Conservation (phyloP, 2,797 vertebrate genomes). For the Rhinoraja longicauda region DNA sequence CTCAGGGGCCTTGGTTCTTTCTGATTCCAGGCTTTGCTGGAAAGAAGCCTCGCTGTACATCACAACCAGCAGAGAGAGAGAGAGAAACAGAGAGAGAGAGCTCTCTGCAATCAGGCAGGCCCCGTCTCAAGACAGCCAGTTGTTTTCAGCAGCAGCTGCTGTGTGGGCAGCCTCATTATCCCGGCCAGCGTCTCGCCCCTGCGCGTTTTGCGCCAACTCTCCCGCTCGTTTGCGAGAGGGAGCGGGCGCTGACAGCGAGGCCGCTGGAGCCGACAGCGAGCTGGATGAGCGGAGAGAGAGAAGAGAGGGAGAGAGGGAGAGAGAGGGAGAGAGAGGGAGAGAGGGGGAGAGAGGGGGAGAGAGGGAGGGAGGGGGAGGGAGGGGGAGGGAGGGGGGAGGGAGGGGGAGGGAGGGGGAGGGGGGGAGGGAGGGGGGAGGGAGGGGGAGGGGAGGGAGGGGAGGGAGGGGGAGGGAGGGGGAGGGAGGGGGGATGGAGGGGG, state of each 20-base stretch:
- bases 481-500: too few relatives aligned
- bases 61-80: background rate
- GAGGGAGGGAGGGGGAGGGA: too few relatives aligned
- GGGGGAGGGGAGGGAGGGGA: too few relatives aligned
- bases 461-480: too few relatives aligned
- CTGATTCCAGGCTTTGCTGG: background rate
- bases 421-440: too few relatives aligned
- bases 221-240: background rate
- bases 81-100: too few relatives aligned
- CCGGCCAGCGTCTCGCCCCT: background rate
- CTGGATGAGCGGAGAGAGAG: background rate
- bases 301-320: too few relatives aligned
- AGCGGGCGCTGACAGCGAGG: background rate
- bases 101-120: background rate
- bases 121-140: background rate
- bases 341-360: too few relatives aligned
- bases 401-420: too few relatives aligned
- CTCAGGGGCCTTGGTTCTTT: background rate
- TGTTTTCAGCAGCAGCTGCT: background rate
- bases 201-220: background rate
- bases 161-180: slow-evolving; percentile 18
- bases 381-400: too few relatives aligned
- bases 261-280: background rate
- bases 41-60: background rate
- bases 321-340: too few relatives aligned